Evolutionary conservation across 2,113 vertebrate genomes (phyloP).

Genomic region (Rhinichthys klamathensis): DNA sequence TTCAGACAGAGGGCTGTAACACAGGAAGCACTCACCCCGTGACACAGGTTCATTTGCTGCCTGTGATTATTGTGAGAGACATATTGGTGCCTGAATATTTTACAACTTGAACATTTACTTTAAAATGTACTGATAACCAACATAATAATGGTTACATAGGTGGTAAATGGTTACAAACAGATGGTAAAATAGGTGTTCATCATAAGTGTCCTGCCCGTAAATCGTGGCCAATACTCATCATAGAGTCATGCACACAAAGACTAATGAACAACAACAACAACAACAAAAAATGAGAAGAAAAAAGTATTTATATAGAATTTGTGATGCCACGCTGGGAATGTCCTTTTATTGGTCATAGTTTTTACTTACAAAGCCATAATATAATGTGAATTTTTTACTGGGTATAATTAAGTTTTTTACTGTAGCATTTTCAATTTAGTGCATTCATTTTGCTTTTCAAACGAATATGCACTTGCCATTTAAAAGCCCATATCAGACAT

Average conservation of each 20-base stretch:
- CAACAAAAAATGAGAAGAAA: background rate
- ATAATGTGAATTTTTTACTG: background rate
- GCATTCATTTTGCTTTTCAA: too few relatives aligned
- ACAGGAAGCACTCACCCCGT: constrained; percentile 56
- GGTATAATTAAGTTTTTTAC: too few relatives aligned
- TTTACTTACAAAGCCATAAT: background rate
- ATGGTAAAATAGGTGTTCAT: background rate
- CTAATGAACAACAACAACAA: background rate
- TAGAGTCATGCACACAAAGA: too few relatives aligned
- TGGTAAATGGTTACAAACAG: too few relatives aligned
- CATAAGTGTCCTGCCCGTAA: too few relatives aligned
- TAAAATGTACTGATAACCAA: background rate
- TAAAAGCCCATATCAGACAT: background rate
- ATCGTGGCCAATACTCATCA: too few relatives aligned
- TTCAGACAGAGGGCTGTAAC: constrained; percentile 41
- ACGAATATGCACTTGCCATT: background rate
- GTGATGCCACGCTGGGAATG: too few relatives aligned
- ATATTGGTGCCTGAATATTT: background rate
- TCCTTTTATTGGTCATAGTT: background rate
- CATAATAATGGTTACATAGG: background rate
- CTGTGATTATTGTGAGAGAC: constrained; percentile 39
- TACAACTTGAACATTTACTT: background rate
- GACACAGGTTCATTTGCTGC: constrained; percentile 50
- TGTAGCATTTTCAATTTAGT: too few relatives aligned
- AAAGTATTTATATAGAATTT: background rate